Percentiles rank a stretch among this genome's conserved stretches.
phyloP scores from a whole-genome alignment of 2,113 vertebrate species.

The Heterotilapia buettikoferi region DNA sequence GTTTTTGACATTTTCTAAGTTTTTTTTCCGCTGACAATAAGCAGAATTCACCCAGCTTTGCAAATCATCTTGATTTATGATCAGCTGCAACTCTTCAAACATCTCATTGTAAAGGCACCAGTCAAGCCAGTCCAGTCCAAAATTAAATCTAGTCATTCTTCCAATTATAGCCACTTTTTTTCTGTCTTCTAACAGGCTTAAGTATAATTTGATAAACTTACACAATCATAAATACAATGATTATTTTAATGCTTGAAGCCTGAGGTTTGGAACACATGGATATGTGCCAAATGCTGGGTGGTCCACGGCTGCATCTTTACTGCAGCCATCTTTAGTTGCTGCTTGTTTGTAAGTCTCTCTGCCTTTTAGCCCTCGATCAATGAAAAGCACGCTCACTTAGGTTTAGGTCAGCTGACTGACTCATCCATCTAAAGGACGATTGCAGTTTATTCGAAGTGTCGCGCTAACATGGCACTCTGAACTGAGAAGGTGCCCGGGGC shows the following conservation, averaged over 20 bases:
- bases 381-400: background rate
- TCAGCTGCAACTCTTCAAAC: background rate
- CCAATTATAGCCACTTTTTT: background rate
- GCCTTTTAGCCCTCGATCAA: background rate
- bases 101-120: background rate
- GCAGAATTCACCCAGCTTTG: background rate
- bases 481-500: background rate
- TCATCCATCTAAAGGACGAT: background rate
- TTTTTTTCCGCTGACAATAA: background rate
- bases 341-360: background rate
- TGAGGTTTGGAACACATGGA: background rate
- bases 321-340: background rate
- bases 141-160: background rate
- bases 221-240: background rate
- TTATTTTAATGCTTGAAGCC: background rate
- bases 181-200: background rate
- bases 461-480: background rate
- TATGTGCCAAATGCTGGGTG: background rate
- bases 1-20: background rate
- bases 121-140: background rate
- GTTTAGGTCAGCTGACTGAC: background rate
- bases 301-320: background rate
- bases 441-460: background rate
- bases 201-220: background rate
- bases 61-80: background rate